phyloP scores from a whole-genome alignment of 2,888 invertebrate genomes.

The Drosophila mulleri region DNA sequence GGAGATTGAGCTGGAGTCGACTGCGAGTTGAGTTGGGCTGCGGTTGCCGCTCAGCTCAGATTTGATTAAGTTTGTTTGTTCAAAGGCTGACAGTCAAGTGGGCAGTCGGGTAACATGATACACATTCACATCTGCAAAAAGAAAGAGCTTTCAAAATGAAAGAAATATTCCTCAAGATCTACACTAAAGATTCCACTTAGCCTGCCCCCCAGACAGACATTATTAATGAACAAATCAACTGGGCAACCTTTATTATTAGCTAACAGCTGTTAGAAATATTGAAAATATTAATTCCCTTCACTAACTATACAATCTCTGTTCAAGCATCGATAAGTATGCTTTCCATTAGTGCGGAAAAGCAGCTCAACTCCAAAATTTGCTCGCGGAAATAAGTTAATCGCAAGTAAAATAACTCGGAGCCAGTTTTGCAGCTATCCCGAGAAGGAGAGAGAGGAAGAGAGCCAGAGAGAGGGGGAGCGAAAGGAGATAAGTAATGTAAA shows the following conservation, averaged over 20 bases:
- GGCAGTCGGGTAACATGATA: slow-evolving; percentile 41
- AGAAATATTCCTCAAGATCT: not conserved
- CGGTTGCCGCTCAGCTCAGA: slow-evolving; percentile 60
- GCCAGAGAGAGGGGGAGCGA: not conserved
- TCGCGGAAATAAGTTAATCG: slow-evolving; percentile 58
- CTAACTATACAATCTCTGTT: slow-evolving; percentile 23
- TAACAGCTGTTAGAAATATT: too few relatives aligned
- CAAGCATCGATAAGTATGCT: slow-evolving; percentile 20
- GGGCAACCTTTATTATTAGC: too few relatives aligned
- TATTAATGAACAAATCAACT: too few relatives aligned
- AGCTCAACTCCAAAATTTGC: slow-evolving; percentile 24
- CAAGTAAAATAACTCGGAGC: slow-evolving; percentile 60
- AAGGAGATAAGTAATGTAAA: slow-evolving; percentile 39
- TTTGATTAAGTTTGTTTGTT: slow-evolving; percentile 68
- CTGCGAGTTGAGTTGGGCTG: slow-evolving; percentile 53
- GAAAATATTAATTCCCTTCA: not conserved
- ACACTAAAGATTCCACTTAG: not conserved
- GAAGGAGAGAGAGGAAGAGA: not conserved
- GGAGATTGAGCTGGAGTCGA: slow-evolving; percentile 25
- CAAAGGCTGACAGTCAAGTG: slow-evolving; percentile 36
- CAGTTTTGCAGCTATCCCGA: slow-evolving; percentile 26
- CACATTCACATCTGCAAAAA: slow-evolving; percentile 14
- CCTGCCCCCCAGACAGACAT: too few relatives aligned
- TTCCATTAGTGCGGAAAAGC: not conserved
- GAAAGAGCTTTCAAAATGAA: not conserved